Base-by-base conservation (phyloP, 2,888 invertebrate species). In the Papilio protenor region DNA sequence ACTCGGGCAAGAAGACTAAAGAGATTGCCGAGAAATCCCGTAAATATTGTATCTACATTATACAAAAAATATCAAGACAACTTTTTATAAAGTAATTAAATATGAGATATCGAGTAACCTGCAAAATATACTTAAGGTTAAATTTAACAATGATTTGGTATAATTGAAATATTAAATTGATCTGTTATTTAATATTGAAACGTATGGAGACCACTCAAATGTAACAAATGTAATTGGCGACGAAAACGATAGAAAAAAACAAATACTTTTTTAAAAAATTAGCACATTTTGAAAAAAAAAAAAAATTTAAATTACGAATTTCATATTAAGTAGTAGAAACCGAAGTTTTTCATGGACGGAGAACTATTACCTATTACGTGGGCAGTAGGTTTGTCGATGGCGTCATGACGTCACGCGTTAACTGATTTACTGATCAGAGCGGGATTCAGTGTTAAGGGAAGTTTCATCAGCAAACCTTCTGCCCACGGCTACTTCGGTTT, bases 1-100 rank as follows among this genome's bases (percentile, higher is more conserved):
- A 73, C 86, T 92, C 89, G 92, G 92, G 90, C 91, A 92, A 87
- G 92, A 92, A 92, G 93, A 94, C 94, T 83, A 23, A 55, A 79
- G 73, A 75, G 74, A 23, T 45, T 3, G 23, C 40, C 61, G 61
- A 45, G 66, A 33, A 33, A 11, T 55, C 21, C 10, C 45, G 11
- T 72, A 55, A 74, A 55, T 66, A 61, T 45, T 10, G 12, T 18
- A 49, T 52, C 14, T 61, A 59, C 14, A 27, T 33, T 69, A 57
- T 52, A 49, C 23, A 74, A 52, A 78, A 78, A 61, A n/a, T 11
- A 73, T 69, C 73, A 66, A 59, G 27, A 69, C 18, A 33, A 69
- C n/a, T 49, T 40, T 66, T 55, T 45, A n/a, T 70, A 72, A 72
- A 23, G 33, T 70, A 74, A 59, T 73, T 61, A 74, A 75, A 71